phyloP scores from a whole-genome alignment of 2,888 invertebrate genomes.

The Ectropis crepuscularia region DNA sequence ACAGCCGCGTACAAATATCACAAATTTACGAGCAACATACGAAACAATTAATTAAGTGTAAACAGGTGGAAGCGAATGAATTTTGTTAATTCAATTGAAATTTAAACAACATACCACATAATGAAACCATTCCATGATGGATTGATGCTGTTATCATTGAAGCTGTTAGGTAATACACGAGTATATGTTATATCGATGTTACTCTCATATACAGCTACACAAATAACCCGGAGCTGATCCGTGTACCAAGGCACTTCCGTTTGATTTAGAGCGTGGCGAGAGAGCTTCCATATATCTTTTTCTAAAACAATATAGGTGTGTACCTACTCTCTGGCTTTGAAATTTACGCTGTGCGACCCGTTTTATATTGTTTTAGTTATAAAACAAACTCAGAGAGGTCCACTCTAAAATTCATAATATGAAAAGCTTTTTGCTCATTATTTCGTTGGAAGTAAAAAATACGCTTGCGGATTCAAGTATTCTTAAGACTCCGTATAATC shows the following conservation, averaged over 20 bases:
- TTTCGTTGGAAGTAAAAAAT: constrained; percentile 16
- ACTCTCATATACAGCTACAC: constrained; percentile 14
- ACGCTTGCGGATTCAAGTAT: constrained; percentile 11
- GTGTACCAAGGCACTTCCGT: constrained; percentile 31
- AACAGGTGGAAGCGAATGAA: constrained; percentile 20
- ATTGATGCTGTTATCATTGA: constrained; percentile 22
- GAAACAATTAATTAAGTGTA: constrained; percentile 24
- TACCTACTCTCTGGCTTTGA: constrained; percentile 7
- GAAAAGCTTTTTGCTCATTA: constrained; percentile 31
- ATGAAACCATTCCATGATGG: constrained; percentile 26
- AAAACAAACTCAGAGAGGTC: constrained; percentile 27
- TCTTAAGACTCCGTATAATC: constrained; percentile 12
- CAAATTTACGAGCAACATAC: neutral
- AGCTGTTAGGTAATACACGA: constrained; percentile 18
- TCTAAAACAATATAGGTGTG: constrained; percentile 28
- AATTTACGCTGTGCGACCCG: constrained; percentile 5
- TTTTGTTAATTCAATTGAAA: constrained; percentile 28
- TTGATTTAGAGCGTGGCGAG: constrained; percentile 33
- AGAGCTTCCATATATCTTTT: constrained; percentile 22
- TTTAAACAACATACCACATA: constrained; percentile 26
- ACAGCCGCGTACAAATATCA: no score
- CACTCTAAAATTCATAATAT: constrained; percentile 22
- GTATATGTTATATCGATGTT: neutral
- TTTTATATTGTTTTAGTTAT: constrained; percentile 22
- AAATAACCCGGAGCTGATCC: constrained; percentile 31